phyloP scores from a whole-genome alignment of 2,888 invertebrate species.

The Harpalus rubripes region DNA sequence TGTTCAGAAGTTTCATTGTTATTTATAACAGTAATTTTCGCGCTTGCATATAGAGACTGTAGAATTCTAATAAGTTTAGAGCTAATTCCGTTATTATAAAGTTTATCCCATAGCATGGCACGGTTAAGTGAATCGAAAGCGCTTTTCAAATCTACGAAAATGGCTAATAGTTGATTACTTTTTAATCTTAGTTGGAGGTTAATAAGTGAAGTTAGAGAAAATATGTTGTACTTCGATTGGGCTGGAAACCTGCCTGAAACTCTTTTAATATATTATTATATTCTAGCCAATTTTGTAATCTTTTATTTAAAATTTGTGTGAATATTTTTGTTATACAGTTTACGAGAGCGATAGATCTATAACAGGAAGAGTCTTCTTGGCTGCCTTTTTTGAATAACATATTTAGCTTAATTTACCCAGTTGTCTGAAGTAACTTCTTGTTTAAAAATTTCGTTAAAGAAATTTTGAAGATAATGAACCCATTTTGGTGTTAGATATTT shows the following conservation, averaged over 20 bases:
- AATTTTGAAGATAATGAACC: neutral
- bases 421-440: neutral
- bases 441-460: too few relatives aligned
- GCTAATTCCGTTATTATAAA: neutral
- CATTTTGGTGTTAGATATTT: neutral
- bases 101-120: neutral
- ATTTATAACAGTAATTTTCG: neutral
- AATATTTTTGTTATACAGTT: slow-evolving; percentile 10
- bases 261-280: slow-evolving; percentile 2
- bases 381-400: neutral
- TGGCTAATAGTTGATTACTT: neutral
- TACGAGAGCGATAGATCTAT: neutral
- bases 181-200: slow-evolving; percentile 10
- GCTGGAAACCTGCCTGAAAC: neutral
- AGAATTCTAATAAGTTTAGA: slow-evolving; percentile 6
- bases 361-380: neutral
- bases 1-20: neutral
- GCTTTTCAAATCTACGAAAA: slow-evolving; percentile 9
- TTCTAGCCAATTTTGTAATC: slow-evolving; percentile 1
- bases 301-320: neutral
- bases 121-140: slow-evolving; percentile 8
- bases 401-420: neutral
- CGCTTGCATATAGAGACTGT: neutral
- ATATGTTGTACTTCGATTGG: neutral
- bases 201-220: neutral